These are phyloP conservation scores for Endotricha flammealis DNA, from an alignment of 2,888 invertebrate species.

Conservation along the genomic window DNA sequence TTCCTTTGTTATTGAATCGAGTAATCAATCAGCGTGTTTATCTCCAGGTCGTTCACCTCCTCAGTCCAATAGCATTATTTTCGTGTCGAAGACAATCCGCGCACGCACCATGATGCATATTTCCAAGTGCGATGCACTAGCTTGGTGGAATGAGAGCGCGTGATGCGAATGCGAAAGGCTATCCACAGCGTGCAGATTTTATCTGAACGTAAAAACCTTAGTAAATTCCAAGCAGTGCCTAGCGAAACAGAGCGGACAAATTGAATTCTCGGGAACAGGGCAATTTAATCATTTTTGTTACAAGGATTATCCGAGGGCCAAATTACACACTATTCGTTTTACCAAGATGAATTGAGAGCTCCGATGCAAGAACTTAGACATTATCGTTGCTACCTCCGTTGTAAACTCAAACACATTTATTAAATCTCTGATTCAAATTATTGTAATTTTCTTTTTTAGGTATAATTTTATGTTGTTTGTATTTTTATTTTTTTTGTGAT, in stretches of 20 bases:
- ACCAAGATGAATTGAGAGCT: slow-evolving; percentile 14
- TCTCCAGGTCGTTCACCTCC: slow-evolving; percentile 58
- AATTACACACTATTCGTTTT: slow-evolving; percentile 15
- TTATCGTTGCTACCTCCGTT: too few relatives aligned
- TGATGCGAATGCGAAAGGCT: slow-evolving; percentile 63
- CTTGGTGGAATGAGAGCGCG: slow-evolving; percentile 66
- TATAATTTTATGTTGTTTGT: too few relatives aligned
- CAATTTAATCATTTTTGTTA: slow-evolving; percentile 42
- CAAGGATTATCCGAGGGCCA: slow-evolving; percentile 33
- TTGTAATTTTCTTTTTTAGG: too few relatives aligned
- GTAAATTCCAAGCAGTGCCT: slow-evolving; percentile 49
- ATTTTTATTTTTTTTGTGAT: too few relatives aligned
- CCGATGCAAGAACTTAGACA: too few relatives aligned
- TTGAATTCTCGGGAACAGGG: slow-evolving; percentile 52
- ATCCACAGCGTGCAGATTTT: slow-evolving; percentile 52
- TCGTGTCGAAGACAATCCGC: slow-evolving; percentile 54
- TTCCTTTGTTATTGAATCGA: slow-evolving; percentile 38
- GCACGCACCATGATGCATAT: slow-evolving; percentile 60
- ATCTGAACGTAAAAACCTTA: slow-evolving; percentile 49
- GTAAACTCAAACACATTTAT: too few relatives aligned
- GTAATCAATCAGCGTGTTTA: slow-evolving; percentile 59
- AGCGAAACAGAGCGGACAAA: slow-evolving; percentile 48
- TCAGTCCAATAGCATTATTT: slow-evolving; percentile 56
- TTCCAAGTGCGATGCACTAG: slow-evolving; percentile 69
- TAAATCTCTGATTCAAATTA: too few relatives aligned